Base-by-base conservation (phyloP, 2,888 invertebrate species). In the Melanophora roralis region DNA sequence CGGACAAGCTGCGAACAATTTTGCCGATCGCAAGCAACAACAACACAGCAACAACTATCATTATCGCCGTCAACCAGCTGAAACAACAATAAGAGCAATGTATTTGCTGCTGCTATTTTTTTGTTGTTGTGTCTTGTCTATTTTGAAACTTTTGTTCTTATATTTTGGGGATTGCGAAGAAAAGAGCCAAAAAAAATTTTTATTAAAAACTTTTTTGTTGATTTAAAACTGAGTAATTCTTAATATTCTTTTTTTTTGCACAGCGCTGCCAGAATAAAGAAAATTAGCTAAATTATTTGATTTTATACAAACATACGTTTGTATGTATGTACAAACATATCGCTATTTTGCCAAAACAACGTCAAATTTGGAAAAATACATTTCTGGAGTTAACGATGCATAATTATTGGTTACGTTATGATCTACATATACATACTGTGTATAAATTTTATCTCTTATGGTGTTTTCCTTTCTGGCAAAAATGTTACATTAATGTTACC, bases 121-220 rank as follows among this genome's bases (percentile, higher is more conserved):
- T 11, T 51, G 32, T 45, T 59, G 34, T 49, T 49, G 36, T 19
- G 2, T 16, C 16, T 64, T 74, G 49, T 51, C 74, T 74, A 74
- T 74, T 67, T 59, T 23, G 9, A 21, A 74, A 74, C 67, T 59
- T 74, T 67, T 62, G 67, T 62, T 34, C 23, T 12, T 38, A 9
- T 43, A 57, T 65, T 43, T 62, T 72, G 53, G 53, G 51, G 45
- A 53, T 72, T 72, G 59, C 59, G 49, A 71, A 49, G 38, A 14
- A 53, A 38, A 34, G 5, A 1, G 45, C 45, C 32, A 65, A 65
- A 47, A 74, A 38, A n/a, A 64, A 51, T 12, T 19, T 7, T n/a
- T 9, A 55, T 19, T 27, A 43, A 32, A 21, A 51, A 45, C 9
- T 0, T 34, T 47, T 36, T 43, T 14, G 51, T 14, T 64, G 27